Evolutionary conservation across 2,888 invertebrate species (phyloP), one percentile per base, ranked within the genome.

Genomic region (Anthoptus insignis): DNA sequence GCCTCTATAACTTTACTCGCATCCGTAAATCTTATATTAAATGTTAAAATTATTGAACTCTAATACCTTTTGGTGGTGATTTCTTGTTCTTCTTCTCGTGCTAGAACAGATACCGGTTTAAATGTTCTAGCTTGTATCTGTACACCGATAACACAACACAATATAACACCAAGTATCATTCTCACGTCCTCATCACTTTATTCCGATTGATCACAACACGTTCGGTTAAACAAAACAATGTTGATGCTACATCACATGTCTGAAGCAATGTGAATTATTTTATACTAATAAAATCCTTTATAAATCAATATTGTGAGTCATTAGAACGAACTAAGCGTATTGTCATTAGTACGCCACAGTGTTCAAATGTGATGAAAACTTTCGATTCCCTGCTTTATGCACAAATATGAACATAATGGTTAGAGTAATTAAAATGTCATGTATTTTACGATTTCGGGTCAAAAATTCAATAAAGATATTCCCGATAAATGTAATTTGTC

Each of bases 271-370:
- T 60, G 60, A 53, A 32, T 42, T 60, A 45, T n/a, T 60, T 60
- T 53, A 60, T 39, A 52, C 11, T 24, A 60, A 45, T 56, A 63
- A 63, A 63, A 56, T 27, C 54, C 54, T 54, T 63, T 63, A 56
- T 54, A 63, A 54, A 56, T 49, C 16, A 63, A 49, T 63, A 56
- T 47, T 49, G 39, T 63, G 56, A 57, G 34, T 63, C 63, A 60
- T 53, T 53, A 60, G 27, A 21, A 19, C 42, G 27, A 24, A 1
- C 19, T 52, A 59, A 37, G 50, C 9, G 21, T 64, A 39, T 34
- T 32, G 32, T 32, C 22, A 52, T 53, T 52, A 53, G 42, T 34
- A 49, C 47, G 53, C 53, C 27, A 47, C 47, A 45, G 58, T 32
- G 24, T 49, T 27, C 24, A 59, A 34, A 24, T 39, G 14, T 37